phyloP scores from a whole-genome alignment of 2,888 invertebrate species.

The Himalopsyche japonica region DNA sequence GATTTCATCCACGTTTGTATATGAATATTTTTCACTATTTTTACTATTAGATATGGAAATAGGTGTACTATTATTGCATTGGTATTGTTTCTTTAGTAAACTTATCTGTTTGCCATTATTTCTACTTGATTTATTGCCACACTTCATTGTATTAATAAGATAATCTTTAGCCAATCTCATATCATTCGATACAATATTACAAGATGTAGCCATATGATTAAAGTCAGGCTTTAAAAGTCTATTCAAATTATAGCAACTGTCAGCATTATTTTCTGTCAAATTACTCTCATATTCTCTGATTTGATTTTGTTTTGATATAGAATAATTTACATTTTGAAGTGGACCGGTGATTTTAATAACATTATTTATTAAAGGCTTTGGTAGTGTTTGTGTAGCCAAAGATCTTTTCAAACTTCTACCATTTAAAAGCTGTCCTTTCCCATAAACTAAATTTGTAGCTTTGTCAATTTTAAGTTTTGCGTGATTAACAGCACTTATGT shows the following conservation, averaged over 20 bases:
- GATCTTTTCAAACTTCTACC: background rate
- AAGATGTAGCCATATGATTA: background rate
- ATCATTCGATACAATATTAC: background rate
- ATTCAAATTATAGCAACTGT: background rate
- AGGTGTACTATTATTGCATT: background rate
- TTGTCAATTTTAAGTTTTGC: slow-evolving; percentile 26
- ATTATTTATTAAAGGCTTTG: background rate
- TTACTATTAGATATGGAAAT: background rate
- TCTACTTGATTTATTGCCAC: background rate
- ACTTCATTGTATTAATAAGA: background rate
- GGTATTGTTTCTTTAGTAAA: background rate
- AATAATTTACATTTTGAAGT: background rate
- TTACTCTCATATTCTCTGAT: background rate
- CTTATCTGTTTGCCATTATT: background rate
- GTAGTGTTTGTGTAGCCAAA: slow-evolving; percentile 22
- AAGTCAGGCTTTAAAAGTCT: background rate
- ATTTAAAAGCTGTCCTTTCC: background rate
- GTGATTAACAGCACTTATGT: background rate
- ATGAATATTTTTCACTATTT: background rate
- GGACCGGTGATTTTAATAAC: background rate
- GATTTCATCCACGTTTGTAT: background rate
- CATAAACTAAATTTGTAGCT: slow-evolving; percentile 14
- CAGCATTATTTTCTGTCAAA: background rate
- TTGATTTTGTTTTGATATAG: background rate
- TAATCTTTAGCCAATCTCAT: background rate